These are phyloP conservation scores for Aproaerema taeniolella DNA, from an alignment of 2,888 invertebrate genomes.

Conservation along the genomic window DNA sequence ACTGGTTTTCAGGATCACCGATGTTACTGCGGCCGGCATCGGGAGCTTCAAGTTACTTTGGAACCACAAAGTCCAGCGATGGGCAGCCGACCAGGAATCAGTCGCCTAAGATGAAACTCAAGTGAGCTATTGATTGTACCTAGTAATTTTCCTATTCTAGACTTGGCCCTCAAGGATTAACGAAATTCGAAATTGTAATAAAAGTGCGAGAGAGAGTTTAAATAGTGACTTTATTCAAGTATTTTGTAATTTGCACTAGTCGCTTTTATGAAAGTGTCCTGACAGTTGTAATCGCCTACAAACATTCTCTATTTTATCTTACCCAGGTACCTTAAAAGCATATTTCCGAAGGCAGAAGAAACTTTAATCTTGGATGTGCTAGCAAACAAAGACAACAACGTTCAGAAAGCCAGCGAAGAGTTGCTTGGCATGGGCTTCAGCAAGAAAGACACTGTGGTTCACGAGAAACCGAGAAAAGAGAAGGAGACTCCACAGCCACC, in stretches of 20 bases:
- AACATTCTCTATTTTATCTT: too few species aligned
- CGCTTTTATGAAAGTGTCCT: too few species aligned
- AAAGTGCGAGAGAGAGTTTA: too few species aligned
- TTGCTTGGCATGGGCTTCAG: slow-evolving; percentile 88
- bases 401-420: slow-evolving; percentile 90
- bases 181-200: too few species aligned
- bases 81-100: slow-evolving; percentile 82
- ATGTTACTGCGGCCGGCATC: slow-evolving; percentile 78
- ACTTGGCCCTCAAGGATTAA: too few species aligned
- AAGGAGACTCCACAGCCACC: slow-evolving; percentile 44
- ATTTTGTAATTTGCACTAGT: too few species aligned
- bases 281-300: too few species aligned
- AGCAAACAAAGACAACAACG: slow-evolving; percentile 92
- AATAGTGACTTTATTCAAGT: too few species aligned
- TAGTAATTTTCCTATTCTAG: too few species aligned
- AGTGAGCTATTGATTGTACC: slow-evolving; percentile 82
- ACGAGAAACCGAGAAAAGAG: slow-evolving; percentile 37
- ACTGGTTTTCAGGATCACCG: slow-evolving; percentile 78
- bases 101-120: slow-evolving; percentile 95
- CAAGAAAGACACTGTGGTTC: slow-evolving; percentile 81
- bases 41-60: slow-evolving; percentile 76
- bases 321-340: slow-evolving; percentile 91
- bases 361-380: slow-evolving; percentile 89
- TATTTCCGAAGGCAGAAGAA: slow-evolving; percentile 94
- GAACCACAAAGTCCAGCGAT: slow-evolving; percentile 77